These are phyloP conservation scores for Leuciscus idus DNA, from an alignment of 2,113 vertebrate genomes.

Conservation along the genomic window DNA sequence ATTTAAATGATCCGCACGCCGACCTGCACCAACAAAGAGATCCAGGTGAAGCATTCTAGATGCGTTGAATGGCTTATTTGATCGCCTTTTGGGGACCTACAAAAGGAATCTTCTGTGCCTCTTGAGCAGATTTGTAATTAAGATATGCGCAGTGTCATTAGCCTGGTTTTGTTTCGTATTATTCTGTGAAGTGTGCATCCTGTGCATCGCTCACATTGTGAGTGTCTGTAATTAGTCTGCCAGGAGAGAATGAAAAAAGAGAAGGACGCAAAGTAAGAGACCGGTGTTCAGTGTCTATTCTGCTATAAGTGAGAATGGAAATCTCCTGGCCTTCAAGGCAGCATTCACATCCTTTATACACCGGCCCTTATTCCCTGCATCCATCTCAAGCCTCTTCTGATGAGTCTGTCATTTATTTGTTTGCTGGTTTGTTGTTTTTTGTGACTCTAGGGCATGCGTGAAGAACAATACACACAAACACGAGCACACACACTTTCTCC, in stretches of 20 bases:
- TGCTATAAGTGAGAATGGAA: conserved; percentile 57
- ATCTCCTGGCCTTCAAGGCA: conserved; percentile 17
- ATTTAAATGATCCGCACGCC: conserved; percentile 11
- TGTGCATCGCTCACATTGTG: conserved; percentile 65
- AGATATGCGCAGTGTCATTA: conserved; percentile 70
- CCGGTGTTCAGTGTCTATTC: conserved; percentile 50
- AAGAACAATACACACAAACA: conserved; percentile 64
- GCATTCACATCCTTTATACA: conserved; percentile 52
- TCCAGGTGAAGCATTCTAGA: conserved; percentile 59
- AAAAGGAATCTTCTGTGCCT: conserved; percentile 58
- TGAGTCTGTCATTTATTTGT: conserved; percentile 74
- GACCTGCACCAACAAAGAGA: conserved; percentile 52
- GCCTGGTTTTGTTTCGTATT: conserved; percentile 67
- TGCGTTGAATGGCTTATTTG: conserved; percentile 50
- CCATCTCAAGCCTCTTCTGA: conserved; percentile 61
- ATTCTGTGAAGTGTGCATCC: conserved; percentile 51
- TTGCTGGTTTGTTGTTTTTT: conserved; percentile 73
- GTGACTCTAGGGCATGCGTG: conserved; percentile 67
- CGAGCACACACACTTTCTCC: not conserved
- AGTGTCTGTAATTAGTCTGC: conserved; percentile 71
- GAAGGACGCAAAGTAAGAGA: conserved; percentile 45
- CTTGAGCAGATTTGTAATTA: conserved; percentile 75
- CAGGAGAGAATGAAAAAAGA: conserved; percentile 62
- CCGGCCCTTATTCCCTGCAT: conserved; percentile 53
- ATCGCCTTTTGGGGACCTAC: conserved; percentile 59